Conservation (phyloP, 2,888 invertebrate species). For the Diogma glabrata region DNA sequence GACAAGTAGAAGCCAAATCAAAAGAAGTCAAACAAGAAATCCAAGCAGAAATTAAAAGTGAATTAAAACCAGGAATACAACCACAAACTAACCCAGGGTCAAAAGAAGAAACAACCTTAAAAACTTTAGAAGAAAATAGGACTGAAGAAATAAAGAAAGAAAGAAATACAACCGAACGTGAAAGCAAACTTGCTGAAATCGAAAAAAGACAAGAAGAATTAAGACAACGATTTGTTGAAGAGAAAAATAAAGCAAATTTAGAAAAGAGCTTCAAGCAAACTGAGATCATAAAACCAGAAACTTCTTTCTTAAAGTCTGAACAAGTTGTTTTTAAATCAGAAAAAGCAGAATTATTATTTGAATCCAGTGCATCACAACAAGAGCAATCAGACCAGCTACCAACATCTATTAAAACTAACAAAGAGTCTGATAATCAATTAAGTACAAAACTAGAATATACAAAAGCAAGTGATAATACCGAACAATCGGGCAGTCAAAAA, state of each 20-base stretch:
- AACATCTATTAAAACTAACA: too few species aligned
- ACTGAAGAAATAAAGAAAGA: conserved; percentile 13
- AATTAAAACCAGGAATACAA: too few species aligned
- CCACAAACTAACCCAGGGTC: too few species aligned
- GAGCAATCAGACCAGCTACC: background rate
- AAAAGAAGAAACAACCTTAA: too few species aligned
- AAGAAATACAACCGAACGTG: conserved; percentile 11
- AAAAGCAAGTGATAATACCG: background rate
- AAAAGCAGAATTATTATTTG: background rate
- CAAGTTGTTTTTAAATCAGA: background rate
- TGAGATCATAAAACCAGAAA: conserved; percentile 9
- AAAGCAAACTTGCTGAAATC: conserved; percentile 16
- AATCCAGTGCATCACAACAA: background rate
- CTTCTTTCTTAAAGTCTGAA: too few species aligned
- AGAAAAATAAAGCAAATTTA: conserved; percentile 8
- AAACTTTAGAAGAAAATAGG: too few species aligned
- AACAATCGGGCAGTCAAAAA: too few species aligned
- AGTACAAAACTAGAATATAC: too few species aligned
- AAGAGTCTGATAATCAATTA: too few species aligned
- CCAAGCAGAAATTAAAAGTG: too few species aligned
- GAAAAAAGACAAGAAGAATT: conserved; percentile 11
- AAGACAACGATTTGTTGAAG: conserved; percentile 7
- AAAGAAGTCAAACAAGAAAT: conserved; percentile 5
- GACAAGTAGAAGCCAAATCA: conserved; percentile 12
- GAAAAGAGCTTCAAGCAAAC: conserved; percentile 10